These are phyloP conservation scores for Callinectes sapidus DNA, from an alignment of 2,888 invertebrate genomes.

Conservation along the genomic window DNA sequence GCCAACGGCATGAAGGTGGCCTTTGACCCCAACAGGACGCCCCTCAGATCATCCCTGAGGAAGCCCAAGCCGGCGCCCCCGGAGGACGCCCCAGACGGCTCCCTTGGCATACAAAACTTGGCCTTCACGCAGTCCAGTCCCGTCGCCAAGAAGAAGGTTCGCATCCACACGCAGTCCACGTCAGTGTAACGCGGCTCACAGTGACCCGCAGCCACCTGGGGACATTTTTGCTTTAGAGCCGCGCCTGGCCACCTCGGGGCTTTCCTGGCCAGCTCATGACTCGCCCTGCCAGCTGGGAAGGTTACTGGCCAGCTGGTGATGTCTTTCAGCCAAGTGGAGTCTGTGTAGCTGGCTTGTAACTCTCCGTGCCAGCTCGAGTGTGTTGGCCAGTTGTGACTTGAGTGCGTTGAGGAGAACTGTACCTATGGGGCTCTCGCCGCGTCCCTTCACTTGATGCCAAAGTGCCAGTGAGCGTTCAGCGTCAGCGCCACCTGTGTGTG, in stretches of 20 bases:
- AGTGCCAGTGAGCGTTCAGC: constrained; percentile 15
- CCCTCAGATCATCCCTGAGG: constrained; percentile 88
- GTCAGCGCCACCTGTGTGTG: not conserved
- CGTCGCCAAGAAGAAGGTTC: constrained; percentile 90
- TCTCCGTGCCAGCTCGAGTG: not conserved
- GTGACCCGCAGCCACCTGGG: not conserved
- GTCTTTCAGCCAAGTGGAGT: not conserved
- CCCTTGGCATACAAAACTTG: constrained; percentile 87
- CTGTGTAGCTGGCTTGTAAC: not conserved
- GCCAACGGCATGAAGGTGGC: constrained; percentile 68
- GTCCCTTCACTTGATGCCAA: not conserved
- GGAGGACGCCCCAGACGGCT: constrained; percentile 75
- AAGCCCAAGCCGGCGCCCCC: constrained; percentile 81
- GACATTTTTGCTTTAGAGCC: not conserved
- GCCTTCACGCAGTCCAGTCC: constrained; percentile 90
- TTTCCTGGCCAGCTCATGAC: not conserved
- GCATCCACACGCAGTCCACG: constrained; percentile 93
- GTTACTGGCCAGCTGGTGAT: not conserved
- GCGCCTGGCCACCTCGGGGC: not conserved
- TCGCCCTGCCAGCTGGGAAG: not conserved
- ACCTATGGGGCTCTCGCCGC: not conserved
- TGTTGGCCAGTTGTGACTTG: no score
- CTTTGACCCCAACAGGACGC: constrained; percentile 79
- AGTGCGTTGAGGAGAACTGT: not conserved
- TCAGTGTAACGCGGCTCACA: constrained; percentile 79